phyloP scores from a whole-genome alignment of 2,113 vertebrate genomes.

The Glaucomys volans region DNA sequence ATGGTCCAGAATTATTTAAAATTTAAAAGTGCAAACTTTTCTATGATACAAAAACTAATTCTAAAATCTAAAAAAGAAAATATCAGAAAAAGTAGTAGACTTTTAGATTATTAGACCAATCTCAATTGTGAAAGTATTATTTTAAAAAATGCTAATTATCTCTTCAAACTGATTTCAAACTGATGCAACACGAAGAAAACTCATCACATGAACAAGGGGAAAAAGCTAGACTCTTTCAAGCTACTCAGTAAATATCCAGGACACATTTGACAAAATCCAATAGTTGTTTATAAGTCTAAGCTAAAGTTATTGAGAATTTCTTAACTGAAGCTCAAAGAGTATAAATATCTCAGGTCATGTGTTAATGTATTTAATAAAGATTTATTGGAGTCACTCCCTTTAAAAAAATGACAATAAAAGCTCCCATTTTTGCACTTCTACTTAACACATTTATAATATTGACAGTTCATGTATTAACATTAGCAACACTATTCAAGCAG shows the following conservation, averaged over 20 bases:
- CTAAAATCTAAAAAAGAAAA: constrained; percentile 54
- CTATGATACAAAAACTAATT: constrained; percentile 9
- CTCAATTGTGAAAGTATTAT: constrained; percentile 10
- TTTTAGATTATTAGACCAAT: not conserved
- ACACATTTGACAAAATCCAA: constrained; percentile 15
- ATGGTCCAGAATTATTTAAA: not conserved
- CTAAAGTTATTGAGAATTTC: constrained; percentile 15
- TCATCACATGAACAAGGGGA: not conserved
- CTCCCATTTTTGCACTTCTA: not conserved
- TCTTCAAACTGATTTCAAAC: constrained; percentile 31
- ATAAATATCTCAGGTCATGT: not conserved
- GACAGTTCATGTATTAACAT: not conserved
- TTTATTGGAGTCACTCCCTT: not conserved
- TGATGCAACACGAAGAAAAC: not conserved
- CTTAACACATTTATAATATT: not conserved
- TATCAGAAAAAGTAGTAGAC: not conserved
- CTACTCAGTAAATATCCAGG: constrained; percentile 31
- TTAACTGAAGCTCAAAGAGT: not conserved
- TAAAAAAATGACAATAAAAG: not conserved
- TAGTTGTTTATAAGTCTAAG: constrained; percentile 34
- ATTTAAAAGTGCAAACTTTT: not conserved
- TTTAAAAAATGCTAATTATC: not conserved
- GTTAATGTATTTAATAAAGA: constrained; percentile 9
- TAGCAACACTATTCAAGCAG: not conserved
- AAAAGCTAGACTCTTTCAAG: constrained; percentile 8